Conservation (phyloP, 1,140 invertebrate genomes). For the Aporrectodea caliginosa region DNA sequence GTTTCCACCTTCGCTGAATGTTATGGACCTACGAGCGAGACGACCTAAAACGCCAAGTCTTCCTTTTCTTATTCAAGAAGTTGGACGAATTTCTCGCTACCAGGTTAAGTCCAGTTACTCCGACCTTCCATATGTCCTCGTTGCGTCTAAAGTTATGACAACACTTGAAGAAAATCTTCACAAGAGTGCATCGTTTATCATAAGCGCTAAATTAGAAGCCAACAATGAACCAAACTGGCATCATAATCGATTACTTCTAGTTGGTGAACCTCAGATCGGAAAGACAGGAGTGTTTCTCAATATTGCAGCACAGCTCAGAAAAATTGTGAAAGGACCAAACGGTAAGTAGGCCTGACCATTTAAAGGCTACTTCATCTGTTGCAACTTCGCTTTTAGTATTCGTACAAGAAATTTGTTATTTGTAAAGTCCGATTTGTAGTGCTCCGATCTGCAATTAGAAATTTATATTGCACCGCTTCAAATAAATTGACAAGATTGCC, state of each 20-base stretch:
- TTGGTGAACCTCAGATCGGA: not conserved
- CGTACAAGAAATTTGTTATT: too few species aligned
- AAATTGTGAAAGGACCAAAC: too few species aligned
- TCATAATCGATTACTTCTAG: not conserved
- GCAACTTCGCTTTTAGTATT: too few species aligned
- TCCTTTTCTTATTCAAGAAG: not conserved
- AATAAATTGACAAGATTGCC: too few species aligned
- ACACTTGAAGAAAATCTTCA: not conserved
- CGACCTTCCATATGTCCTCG: not conserved
- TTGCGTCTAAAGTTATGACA: not conserved
- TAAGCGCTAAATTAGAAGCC: not conserved
- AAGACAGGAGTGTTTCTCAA: not conserved
- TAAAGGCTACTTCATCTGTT: too few species aligned
- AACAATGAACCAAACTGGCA: not conserved
- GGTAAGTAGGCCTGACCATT: too few species aligned
- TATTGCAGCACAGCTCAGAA: not conserved
- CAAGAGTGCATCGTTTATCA: not conserved
- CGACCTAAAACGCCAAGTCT: not conserved
- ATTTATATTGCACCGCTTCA: too few species aligned
- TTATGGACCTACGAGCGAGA: not conserved
- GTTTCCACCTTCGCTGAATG: not conserved
- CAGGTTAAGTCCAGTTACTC: not conserved
- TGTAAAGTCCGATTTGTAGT: too few species aligned
- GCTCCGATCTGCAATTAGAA: too few species aligned
- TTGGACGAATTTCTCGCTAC: not conserved